Conservation (phyloP, 2,888 invertebrate genomes). For the Sinopyrophorus schimmeli region DNA sequence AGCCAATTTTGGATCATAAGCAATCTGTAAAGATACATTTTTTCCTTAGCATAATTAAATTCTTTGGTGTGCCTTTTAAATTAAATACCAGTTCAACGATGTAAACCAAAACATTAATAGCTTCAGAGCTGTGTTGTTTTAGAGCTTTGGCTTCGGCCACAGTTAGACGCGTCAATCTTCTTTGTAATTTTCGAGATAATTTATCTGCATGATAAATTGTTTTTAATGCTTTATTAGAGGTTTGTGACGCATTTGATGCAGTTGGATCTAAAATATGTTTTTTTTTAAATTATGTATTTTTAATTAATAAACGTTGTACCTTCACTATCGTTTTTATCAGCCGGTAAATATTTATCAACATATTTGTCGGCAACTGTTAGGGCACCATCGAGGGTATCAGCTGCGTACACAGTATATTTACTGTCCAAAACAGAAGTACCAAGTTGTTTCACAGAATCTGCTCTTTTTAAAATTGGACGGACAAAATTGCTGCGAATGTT, state of each 20-base stretch:
- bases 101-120: conserved; percentile 75
- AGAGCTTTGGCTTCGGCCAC: conserved; percentile 79
- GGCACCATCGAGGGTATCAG: conserved; percentile 74
- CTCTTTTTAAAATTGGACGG: conserved; percentile 72
- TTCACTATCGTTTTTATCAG: conserved; percentile 61
- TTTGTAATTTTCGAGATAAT: conserved; percentile 75
- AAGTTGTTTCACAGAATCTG: conserved; percentile 81
- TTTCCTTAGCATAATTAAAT: background rate
- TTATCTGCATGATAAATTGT: conserved; percentile 80
- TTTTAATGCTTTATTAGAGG: conserved; percentile 63
- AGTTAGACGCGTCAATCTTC: conserved; percentile 75
- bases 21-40: conserved; percentile 60
- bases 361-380: conserved; percentile 78
- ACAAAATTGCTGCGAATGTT: conserved; percentile 60
- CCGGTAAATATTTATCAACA: conserved; percentile 79
- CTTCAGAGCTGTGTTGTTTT: conserved; percentile 74
- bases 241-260: conserved; percentile 29
- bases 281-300: no score
- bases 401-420: conserved; percentile 73
- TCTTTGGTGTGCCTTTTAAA: background rate
- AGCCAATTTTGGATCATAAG: conserved; percentile 76
- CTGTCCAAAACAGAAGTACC: conserved; percentile 71
- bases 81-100: conserved; percentile 72
- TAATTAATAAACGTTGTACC: no score
- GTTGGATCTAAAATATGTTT: conserved; percentile 8